These are phyloP conservation scores for Noctua janthina DNA, from an alignment of 2,888 invertebrate species.

Conservation along the genomic window DNA sequence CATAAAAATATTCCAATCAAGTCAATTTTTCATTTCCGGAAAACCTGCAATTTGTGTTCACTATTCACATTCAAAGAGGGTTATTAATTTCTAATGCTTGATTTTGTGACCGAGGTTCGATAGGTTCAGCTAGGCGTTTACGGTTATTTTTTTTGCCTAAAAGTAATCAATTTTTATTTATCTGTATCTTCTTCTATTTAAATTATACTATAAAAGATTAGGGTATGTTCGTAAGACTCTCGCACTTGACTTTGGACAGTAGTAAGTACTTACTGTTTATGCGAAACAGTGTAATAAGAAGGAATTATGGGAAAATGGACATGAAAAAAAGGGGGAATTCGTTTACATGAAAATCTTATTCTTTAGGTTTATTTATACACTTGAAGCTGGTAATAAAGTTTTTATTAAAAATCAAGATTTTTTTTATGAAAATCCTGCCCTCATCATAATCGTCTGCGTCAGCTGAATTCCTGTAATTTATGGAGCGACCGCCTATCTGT, in stretches of 20 bases:
- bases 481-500: neutral
- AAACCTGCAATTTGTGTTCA: neutral
- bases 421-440: neutral
- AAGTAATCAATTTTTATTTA: neutral
- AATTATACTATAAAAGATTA: neutral
- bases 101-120: neutral
- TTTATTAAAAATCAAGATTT: too few species aligned
- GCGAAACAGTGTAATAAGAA: neutral
- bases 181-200: neutral
- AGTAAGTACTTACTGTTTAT: neutral
- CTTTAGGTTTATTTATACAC: neutral
- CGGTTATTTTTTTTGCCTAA: neutral
- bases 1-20: neutral
- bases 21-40: neutral
- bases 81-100: neutral
- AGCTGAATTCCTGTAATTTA: neutral
- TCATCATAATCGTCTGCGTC: neutral
- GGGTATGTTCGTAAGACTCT: neutral
- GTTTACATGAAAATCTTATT: neutral
- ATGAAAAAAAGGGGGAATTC: neutral
- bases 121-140: neutral
- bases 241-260: neutral
- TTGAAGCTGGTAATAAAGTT: too few species aligned
- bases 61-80: neutral
- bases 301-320: neutral